Evolutionary conservation across 1,140 invertebrate species (phyloP).

Genomic region (Neodiprion lecontei): DNA sequence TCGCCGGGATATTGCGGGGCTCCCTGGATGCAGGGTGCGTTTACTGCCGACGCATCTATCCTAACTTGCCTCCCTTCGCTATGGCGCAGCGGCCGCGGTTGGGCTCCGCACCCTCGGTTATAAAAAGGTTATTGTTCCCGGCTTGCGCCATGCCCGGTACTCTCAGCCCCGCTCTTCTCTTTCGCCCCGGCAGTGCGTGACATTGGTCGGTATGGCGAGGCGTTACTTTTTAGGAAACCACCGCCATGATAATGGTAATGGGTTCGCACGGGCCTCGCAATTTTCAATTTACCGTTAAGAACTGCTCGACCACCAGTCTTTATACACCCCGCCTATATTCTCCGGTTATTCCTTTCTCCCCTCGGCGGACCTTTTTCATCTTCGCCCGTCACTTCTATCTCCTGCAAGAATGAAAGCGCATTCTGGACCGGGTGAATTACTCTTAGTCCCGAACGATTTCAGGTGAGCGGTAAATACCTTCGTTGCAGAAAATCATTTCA

Average conservation of each 20-base stretch:
- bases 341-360: neutral
- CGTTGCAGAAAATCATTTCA: no score
- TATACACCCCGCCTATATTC: neutral
- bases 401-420: neutral
- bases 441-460: no score
- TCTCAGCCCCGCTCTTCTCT: neutral
- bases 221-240: conserved; percentile 12
- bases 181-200: conserved; percentile 12
- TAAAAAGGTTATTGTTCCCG: conserved; percentile 23
- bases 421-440: no score
- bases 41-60: conserved; percentile 5
- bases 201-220: neutral
- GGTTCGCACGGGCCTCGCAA: neutral
- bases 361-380: conserved; percentile 1
- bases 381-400: neutral
- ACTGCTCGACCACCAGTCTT: conserved; percentile 7
- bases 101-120: conserved; percentile 13
- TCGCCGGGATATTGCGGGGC: neutral
- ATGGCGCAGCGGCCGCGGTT: neutral
- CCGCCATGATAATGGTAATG: neutral
- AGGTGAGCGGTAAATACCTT: no score
- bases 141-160: neutral
- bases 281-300: conserved; percentile 17
- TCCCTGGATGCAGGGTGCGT: neutral
- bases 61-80: neutral